phyloP scores from a whole-genome alignment of 1,140 invertebrate species.

The Coboldia fuscipes region DNA sequence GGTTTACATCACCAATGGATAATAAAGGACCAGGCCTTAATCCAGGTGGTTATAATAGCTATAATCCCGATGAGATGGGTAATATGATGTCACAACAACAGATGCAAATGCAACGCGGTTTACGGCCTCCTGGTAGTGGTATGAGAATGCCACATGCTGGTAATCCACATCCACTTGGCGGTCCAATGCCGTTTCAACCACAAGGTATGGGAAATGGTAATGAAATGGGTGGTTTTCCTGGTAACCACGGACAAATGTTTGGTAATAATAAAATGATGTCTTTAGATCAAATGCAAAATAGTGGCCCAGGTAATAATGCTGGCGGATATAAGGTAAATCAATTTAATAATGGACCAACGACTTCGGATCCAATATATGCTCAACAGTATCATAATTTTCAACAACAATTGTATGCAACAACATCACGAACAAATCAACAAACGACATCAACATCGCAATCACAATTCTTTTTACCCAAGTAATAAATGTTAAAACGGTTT shows the following conservation, averaged over 20 bases:
- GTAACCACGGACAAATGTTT: too few species aligned
- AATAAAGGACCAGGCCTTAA: conserved; percentile 36
- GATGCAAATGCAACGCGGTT: neutral
- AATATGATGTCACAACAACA: conserved; percentile 1
- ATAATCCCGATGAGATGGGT: conserved; percentile 41
- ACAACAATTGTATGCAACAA: conserved; percentile 80
- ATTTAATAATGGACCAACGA: conserved; percentile 44
- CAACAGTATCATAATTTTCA: conserved; percentile 91
- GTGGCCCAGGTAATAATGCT: conserved; percentile 15
- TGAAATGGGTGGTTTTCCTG: too few species aligned
- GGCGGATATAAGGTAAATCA: conserved; percentile 8
- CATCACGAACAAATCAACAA: too few species aligned
- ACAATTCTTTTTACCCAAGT: too few species aligned
- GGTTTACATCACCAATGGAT: conserved; percentile 59
- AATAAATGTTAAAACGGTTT: too few species aligned
- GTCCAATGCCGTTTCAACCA: too few species aligned
- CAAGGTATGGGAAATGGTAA: too few species aligned
- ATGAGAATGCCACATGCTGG: too few species aligned
- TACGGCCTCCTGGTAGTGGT: conserved; percentile 12
- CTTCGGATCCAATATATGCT: conserved; percentile 76
- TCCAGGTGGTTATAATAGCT: conserved; percentile 43
- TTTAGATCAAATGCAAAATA: conserved; percentile 19
- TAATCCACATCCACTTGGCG: too few species aligned
- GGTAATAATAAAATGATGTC: too few species aligned
- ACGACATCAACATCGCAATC: too few species aligned